These are phyloP conservation scores for Parazoanthus atlanticus DNA, from an alignment of 92 coral and sea anemone genomes.

Conservation along the genomic window DNA sequence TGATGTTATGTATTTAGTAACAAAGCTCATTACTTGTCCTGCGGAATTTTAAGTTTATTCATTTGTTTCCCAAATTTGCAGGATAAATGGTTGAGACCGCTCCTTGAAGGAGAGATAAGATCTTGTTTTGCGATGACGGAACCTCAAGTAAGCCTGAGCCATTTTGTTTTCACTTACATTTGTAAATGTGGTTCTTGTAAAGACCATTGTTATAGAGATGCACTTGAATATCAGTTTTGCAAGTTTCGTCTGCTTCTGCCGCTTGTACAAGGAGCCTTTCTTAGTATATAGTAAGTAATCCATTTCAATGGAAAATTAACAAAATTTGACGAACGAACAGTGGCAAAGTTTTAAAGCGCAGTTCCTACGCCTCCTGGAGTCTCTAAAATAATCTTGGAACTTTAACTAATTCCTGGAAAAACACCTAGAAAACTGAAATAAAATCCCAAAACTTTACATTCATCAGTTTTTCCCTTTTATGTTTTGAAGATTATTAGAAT, in stretches of 20 bases:
- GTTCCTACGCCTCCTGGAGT: too few relatives aligned
- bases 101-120: constrained; percentile 88
- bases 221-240: background rate
- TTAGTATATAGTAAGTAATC: background rate
- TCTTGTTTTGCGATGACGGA: constrained; percentile 99
- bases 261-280: background rate
- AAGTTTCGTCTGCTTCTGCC: background rate
- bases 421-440: too few relatives aligned
- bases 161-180: background rate
- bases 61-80: constrained; percentile 18
- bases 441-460: too few relatives aligned
- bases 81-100: constrained; percentile 89
- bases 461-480: too few relatives aligned
- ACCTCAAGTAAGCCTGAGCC: constrained; percentile 65
- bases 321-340: too few relatives aligned
- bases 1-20: background rate
- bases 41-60: too few relatives aligned
- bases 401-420: too few relatives aligned
- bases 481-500: too few relatives aligned
- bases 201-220: background rate
- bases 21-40: background rate
- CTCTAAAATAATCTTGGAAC: too few relatives aligned
- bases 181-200: too few relatives aligned
- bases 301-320: too few relatives aligned
- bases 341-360: too few relatives aligned